These are phyloP conservation scores for Brienomyrus longianalis DNA, from an alignment of 2,113 vertebrate genomes.

Conservation along the genomic window DNA sequence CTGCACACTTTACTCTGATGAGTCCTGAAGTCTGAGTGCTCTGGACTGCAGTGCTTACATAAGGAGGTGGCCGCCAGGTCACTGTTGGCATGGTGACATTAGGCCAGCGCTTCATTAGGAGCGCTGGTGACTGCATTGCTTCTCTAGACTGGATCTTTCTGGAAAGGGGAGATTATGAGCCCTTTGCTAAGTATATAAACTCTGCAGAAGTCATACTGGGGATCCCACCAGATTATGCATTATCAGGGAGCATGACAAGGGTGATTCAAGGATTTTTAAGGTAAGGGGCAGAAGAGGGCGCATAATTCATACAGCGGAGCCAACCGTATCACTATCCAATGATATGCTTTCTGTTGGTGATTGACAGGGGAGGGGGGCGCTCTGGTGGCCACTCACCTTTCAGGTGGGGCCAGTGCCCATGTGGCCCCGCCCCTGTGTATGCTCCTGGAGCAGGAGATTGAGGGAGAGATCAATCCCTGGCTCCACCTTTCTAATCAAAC, in stretches of 20 bases:
- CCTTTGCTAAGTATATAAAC: not conserved
- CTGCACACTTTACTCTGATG: not conserved
- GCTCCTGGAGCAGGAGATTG: not conserved
- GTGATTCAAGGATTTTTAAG: not conserved
- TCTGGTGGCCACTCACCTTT: not conserved
- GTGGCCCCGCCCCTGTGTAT: not conserved
- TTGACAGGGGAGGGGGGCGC: not conserved
- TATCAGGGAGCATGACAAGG: not conserved
- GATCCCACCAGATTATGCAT: not conserved
- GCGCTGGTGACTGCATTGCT: not conserved
- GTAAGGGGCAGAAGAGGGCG: not conserved
- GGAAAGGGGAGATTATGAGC: not conserved
- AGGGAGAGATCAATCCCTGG: not conserved
- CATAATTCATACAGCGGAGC: not conserved
- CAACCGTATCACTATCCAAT: not conserved
- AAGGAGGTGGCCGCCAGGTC: not conserved
- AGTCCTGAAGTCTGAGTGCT: conserved; percentile 8
- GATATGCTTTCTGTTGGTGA: not conserved
- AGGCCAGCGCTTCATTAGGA: not conserved
- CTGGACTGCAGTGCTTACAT: not conserved
- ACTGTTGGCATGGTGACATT: not conserved
- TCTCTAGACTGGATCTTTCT: not conserved
- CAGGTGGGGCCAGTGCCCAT: not conserved
- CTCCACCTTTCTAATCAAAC: not conserved
- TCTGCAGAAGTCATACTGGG: not conserved